Evolutionary conservation across 2,113 vertebrate species (phyloP), one percentile per base, ranked within the genome.

Genomic region (Sinocyclocheilus anophthalmus): DNA sequence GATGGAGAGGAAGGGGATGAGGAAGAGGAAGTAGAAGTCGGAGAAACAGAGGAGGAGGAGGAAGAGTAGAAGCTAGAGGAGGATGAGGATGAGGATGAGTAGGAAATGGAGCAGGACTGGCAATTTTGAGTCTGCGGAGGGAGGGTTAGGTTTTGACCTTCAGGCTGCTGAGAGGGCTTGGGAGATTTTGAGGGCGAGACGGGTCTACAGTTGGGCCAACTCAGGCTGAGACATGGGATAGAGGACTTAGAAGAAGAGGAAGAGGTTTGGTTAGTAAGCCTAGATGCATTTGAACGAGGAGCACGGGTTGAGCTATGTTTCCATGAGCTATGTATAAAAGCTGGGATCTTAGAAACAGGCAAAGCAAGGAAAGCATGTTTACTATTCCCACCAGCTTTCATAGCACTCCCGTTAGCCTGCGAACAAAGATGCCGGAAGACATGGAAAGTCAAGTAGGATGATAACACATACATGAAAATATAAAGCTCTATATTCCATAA

Each of bases 331-430:
- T 95, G 94, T 94, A 94, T 95, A 94, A 96, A 96, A 92, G 95
- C 95, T 88, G 96, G 96, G 90, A 97, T 97, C 96, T 97, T 96
- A 97, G 97, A 97, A 93, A 95, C 95, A 92, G 94, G 95, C 91
- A 96, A 95, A 95, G 95, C 95, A 94, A 96, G 95, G 94, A 95
- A 95, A 95, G 95, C 93, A 94, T 93, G 92, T 91, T 95, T 96
- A 96, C 90, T 94, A 90, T 95, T 95, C 95, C 95, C 95, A 92
- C 93, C 96, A 96, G 95, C 94, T 96, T 96, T 96, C 95, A 96
- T 96, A 96, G 95, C 90, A 95, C 94, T 96, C 95, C 96, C 95
- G 95, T 96, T 96, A 94, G 96, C 96, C 96, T 97, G 97, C 91
- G 93, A 96, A 97, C 92, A 96, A 93, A 97, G 95, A 97, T 1